Base-by-base conservation (phyloP, 2,888 invertebrate species). In the Boloria selene region DNA sequence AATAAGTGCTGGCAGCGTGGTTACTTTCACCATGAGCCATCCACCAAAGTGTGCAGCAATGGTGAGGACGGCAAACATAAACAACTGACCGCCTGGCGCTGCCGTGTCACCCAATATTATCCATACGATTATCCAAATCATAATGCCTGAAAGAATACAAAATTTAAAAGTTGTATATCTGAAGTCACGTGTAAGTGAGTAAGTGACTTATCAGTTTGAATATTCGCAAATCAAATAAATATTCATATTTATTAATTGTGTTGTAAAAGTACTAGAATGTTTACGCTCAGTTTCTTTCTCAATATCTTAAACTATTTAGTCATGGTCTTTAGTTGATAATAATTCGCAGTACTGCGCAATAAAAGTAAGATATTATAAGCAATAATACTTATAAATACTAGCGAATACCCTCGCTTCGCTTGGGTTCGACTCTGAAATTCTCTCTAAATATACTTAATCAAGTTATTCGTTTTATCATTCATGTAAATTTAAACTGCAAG, bases 1-100 rank as follows among this genome's bases (percentile, higher is more conserved):
- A 74, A 97, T 96, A 14, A 98, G 93, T 0, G 96, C 95, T 1
- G 98, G 98, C 67, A 98, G 88, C 13, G 96, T 96, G 22, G 96
- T 95, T 72, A 97, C 88, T 75, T 93, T 93, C 69, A 95, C 94
- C 86, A 97, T 93, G 31, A 97, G 80, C 95, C 96, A 97, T 61
- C 97, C 97, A 13, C 96, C 97, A 76, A 97, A 95, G 85, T 97
- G 94, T 0, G 97, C 96, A 13, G 94, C 94, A 72, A 97, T 94
- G 55, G 95, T 94, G 2, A 97, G 93, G 1, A 95, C 92, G 0
- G 96, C 96, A 18, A 97, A 87, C 71, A 95, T 95, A 79, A 96
- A 97, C 7, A 97, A 90, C 79, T 96, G 95, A 13, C 97, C 97
- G n/a, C 96, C 96, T 0, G 97, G 97, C 1, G 96, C 96, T 26